phyloP scores from a whole-genome alignment of 2,888 invertebrate species.

The Proisotoma minuta region DNA sequence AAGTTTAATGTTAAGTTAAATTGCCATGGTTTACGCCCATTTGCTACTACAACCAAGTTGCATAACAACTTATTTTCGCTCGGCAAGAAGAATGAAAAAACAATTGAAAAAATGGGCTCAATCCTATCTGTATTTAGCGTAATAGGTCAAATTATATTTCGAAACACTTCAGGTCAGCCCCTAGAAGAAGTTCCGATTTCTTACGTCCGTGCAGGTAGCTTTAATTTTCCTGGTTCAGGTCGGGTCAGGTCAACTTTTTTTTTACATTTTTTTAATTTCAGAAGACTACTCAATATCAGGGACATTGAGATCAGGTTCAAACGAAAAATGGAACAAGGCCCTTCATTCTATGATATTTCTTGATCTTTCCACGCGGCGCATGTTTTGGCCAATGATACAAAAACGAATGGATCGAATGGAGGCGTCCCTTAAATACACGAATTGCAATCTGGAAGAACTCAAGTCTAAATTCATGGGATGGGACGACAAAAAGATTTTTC shows the following conservation, averaged over 20 bases:
- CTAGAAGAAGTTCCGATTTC: constrained; percentile 29
- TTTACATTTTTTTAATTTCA: background rate
- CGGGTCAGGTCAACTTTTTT: background rate
- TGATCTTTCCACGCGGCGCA: constrained; percentile 32
- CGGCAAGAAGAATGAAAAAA: background rate
- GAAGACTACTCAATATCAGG: constrained; percentile 19
- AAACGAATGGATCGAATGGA: constrained; percentile 42
- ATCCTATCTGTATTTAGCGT: constrained; percentile 31
- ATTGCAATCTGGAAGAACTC: constrained; percentile 35
- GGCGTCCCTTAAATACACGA: constrained; percentile 41
- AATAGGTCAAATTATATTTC: constrained; percentile 26
- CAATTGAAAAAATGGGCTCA: constrained; percentile 31
- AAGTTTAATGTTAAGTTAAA: no score
- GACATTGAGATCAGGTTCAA: constrained; percentile 20
- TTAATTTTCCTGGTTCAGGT: constrained; percentile 27
- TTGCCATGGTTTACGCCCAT: no score
- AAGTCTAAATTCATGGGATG: constrained; percentile 36
- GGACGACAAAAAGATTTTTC: constrained; percentile 42
- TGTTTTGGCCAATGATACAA: constrained; percentile 37
- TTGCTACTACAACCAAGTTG: no score
- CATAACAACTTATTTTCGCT: no score
- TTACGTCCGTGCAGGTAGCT: constrained; percentile 27
- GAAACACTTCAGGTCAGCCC: constrained; percentile 26
- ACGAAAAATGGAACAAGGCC: constrained; percentile 36
- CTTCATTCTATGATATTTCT: constrained; percentile 40